Evolutionary conservation across 2,888 invertebrate genomes (phyloP).

Genomic region (Rosalia funebris): DNA sequence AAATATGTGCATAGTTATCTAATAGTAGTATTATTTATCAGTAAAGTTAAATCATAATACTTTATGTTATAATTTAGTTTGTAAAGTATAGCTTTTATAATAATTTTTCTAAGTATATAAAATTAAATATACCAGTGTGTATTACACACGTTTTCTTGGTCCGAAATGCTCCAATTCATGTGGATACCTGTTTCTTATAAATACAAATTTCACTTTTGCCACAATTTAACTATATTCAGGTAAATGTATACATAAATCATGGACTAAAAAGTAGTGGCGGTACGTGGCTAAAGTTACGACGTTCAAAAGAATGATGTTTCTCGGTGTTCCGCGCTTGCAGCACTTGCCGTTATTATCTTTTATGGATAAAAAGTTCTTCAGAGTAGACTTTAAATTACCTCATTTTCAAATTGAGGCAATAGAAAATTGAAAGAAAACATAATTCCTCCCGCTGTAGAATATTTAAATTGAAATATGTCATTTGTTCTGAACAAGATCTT

Average conservation of each 20-base stretch:
- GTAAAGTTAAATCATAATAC: too few relatives aligned
- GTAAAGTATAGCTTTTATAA: too few relatives aligned
- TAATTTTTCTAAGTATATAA: too few relatives aligned
- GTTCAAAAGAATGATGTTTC: conserved; percentile 8
- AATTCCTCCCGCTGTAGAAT: conserved; percentile 1
- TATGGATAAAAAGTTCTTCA: conserved; percentile 25
- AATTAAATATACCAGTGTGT: too few relatives aligned
- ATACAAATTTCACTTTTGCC: not conserved
- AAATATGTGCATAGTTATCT: too few relatives aligned
- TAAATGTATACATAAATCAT: not conserved
- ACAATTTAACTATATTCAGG: not conserved
- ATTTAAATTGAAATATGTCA: conserved; percentile 18
- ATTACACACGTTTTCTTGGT: too few relatives aligned
- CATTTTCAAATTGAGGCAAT: conserved; percentile 30
- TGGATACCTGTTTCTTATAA: too few relatives aligned
- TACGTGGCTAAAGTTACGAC: conserved; percentile 1
- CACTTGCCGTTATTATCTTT: conserved; percentile 26
- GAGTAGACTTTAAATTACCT: conserved; percentile 35
- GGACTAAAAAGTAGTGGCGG: not conserved
- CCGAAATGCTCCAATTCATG: too few relatives aligned
- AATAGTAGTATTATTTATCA: too few relatives aligned
- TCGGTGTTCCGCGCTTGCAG: conserved; percentile 12
- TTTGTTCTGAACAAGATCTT: not conserved
- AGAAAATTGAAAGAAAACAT: conserved; percentile 20
- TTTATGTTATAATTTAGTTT: too few relatives aligned